Percentiles rank a stretch among this genome's conserved stretches.
phyloP scores from a whole-genome alignment of 2,797 vertebrate species.

The Xerus rutilus region DNA sequence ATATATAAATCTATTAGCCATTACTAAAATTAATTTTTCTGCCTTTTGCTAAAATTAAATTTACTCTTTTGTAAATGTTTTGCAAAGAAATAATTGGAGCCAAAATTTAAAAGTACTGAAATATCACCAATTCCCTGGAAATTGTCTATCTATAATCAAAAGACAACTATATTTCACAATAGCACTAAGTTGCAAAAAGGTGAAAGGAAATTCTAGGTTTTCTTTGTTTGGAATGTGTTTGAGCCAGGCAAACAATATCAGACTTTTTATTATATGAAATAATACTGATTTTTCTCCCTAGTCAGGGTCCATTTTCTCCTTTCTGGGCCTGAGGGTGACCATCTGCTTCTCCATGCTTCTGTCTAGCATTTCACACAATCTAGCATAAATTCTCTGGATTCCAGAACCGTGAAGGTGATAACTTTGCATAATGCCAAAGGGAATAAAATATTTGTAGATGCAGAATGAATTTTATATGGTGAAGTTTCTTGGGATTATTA shows the following conservation, averaged over 20 bases:
- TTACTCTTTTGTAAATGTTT: not conserved
- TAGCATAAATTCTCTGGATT: slow-evolving; percentile 73
- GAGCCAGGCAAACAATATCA: not conserved
- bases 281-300: slow-evolving; percentile 64
- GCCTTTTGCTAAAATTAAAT: slow-evolving; percentile 11
- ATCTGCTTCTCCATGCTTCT: slow-evolving; percentile 68
- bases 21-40: not conserved
- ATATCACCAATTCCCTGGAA: not conserved
- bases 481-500: slow-evolving; percentile 22
- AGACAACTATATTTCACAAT: not conserved
- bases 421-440: slow-evolving; percentile 53
- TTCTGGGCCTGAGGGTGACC: slow-evolving; percentile 74
- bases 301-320: slow-evolving; percentile 74
- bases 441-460: slow-evolving; percentile 54
- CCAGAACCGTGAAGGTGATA: slow-evolving; percentile 77
- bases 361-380: slow-evolving; percentile 73
- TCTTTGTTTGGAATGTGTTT: slow-evolving; percentile 62
- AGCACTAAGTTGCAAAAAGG: slow-evolving; percentile 28
- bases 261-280: slow-evolving; percentile 55
- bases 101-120: slow-evolving; percentile 34
- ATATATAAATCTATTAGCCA: not conserved
- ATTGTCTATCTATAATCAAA: not conserved
- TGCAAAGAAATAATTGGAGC: not conserved
- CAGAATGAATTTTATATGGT: slow-evolving; percentile 17
- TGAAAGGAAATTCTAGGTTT: slow-evolving; percentile 37